Evolutionary conservation across 2,888 invertebrate genomes (phyloP).

Genomic region (Tubulanus polymorphus): DNA sequence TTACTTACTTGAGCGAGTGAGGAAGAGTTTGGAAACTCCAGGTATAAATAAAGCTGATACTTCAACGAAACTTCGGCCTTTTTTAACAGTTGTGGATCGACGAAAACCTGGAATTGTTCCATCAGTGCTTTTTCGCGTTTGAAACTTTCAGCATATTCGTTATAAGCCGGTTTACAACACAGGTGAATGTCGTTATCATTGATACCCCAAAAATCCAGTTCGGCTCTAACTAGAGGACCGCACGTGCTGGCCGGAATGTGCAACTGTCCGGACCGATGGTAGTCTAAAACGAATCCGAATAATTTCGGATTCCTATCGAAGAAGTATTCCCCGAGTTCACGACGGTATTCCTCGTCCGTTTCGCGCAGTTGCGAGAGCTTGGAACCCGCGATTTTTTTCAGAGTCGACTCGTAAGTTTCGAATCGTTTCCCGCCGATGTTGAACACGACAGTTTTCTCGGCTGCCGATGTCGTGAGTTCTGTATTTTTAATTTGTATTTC

Average conservation of each 20-base stretch:
- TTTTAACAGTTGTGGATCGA: neutral
- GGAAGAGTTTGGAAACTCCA: conserved; percentile 20
- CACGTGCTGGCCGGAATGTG: conserved; percentile 18
- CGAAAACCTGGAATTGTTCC: neutral
- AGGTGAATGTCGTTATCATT: conserved; percentile 13
- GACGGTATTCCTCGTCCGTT: conserved; percentile 3
- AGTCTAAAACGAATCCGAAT: conserved; percentile 7
- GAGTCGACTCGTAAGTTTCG: conserved; percentile 4
- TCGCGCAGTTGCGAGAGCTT: conserved; percentile 2
- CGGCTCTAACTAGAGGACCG: conserved; percentile 19
- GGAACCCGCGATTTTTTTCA: conserved; percentile 7
- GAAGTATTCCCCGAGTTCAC: conserved; percentile 5
- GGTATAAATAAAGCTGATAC: conserved; percentile 10
- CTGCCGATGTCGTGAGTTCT: too few relatives aligned
- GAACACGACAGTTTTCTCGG: conserved; percentile 1
- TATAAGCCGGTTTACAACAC: conserved; percentile 11
- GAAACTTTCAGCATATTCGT: conserved; percentile 2
- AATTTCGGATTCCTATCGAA: conserved; percentile 9
- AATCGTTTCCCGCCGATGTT: conserved; percentile 10
- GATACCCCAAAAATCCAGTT: conserved; percentile 20
- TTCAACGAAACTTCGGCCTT: conserved; percentile 1
- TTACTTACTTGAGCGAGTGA: conserved; percentile 15
- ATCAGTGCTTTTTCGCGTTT: conserved; percentile 1
- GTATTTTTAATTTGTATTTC: too few relatives aligned
- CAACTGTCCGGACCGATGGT: conserved; percentile 9